Conservation (phyloP, 2,113 vertebrate species). For the Puma concolor region DNA sequence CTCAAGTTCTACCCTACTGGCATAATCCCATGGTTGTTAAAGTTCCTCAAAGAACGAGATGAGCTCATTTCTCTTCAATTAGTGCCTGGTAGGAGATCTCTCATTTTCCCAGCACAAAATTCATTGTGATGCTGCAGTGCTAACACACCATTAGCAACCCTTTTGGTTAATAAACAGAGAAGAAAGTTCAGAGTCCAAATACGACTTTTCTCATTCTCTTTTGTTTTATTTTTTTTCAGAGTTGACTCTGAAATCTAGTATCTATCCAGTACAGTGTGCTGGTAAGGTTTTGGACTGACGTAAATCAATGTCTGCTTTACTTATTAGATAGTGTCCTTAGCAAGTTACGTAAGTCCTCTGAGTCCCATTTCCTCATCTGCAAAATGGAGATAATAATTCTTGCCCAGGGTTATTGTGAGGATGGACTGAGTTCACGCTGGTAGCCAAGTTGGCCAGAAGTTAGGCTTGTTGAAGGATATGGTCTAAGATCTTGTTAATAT, state of each 20-base stretch:
- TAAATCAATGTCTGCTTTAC: not conserved
- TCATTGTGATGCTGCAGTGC: not conserved
- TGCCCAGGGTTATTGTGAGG: not conserved
- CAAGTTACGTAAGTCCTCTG: not conserved
- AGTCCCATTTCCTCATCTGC: not conserved
- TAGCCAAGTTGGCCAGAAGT: not conserved
- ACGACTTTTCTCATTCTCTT: not conserved
- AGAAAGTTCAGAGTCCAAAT: not conserved
- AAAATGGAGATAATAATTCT: not conserved
- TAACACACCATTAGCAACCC: not conserved
- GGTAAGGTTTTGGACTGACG: not conserved
- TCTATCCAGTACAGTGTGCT: not conserved
- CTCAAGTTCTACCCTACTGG: not conserved
- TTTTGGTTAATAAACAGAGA: not conserved
- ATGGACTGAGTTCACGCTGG: not conserved
- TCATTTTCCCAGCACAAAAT: conserved; percentile 48
- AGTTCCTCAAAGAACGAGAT: conserved; percentile 65
- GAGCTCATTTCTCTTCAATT: conserved; percentile 61
- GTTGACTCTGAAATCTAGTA: not conserved
- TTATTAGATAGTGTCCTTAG: not conserved
- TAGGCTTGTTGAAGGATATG: not conserved
- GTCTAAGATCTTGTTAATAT: not conserved
- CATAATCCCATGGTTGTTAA: conserved; percentile 51
- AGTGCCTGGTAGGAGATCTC: conserved; percentile 47
- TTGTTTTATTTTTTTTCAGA: not conserved